phyloP scores from a whole-genome alignment of 2,113 vertebrate species.

The Vidua chalybeata region DNA sequence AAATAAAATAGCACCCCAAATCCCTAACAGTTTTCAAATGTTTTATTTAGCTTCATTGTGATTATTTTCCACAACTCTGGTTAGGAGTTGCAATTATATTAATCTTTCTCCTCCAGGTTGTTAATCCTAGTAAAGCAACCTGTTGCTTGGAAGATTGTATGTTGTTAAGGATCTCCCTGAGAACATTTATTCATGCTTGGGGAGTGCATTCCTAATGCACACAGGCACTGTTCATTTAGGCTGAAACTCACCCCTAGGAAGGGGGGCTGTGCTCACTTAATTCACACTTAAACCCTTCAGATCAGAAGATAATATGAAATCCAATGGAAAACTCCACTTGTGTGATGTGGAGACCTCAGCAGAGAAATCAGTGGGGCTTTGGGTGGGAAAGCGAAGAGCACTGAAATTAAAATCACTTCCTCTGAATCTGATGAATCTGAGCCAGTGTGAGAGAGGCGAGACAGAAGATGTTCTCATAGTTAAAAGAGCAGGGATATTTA shows the following conservation, averaged over 20 bases:
- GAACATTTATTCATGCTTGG: slow-evolving; percentile 32
- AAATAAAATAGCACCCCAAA: background rate
- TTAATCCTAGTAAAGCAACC: slow-evolving; percentile 51
- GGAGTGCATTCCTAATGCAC: background rate
- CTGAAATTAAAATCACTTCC: slow-evolving; percentile 7
- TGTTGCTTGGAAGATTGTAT: slow-evolving; percentile 41
- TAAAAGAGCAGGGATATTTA: slow-evolving; percentile 37
- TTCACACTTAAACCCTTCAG: slow-evolving; percentile 6
- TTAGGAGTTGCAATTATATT: slow-evolving; percentile 51
- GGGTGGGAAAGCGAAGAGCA: background rate
- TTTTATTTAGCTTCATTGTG: slow-evolving; percentile 28
- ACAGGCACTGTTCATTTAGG: background rate
- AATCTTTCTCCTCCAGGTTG: slow-evolving; percentile 43
- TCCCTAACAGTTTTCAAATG: background rate
- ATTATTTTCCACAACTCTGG: background rate
- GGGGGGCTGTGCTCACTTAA: background rate
- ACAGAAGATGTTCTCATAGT: background rate
- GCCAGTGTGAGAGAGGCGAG: background rate
- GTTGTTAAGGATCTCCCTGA: slow-evolving; percentile 32
- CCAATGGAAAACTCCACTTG: background rate
- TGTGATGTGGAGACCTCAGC: background rate
- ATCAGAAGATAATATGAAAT: slow-evolving; percentile 38
- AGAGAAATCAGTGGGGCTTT: background rate
- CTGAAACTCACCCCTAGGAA: slow-evolving; percentile 1
- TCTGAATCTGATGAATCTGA: background rate